Conservation (phyloP, 2,797 vertebrate genomes). For the Poeciliopsis infans region DNA sequence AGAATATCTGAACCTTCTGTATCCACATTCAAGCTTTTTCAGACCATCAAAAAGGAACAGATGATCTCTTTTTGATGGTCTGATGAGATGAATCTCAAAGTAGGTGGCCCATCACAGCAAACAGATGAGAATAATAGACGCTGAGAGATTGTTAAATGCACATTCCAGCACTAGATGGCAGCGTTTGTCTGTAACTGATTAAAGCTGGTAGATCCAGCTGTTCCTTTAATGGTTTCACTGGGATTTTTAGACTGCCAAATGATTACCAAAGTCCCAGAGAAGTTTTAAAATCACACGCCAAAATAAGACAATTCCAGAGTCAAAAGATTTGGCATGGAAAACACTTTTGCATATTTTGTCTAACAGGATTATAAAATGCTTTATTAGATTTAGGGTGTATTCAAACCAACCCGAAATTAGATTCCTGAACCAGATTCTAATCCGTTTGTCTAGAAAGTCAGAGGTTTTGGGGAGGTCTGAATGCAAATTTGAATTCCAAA, state of each 20-base stretch:
- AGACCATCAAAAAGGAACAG: conserved; percentile 31
- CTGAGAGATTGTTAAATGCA: background rate
- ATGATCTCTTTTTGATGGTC: conserved; percentile 37
- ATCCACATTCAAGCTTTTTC: conserved; percentile 28
- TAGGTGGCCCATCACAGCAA: conserved; percentile 66
- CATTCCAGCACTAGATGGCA: conserved; percentile 74
- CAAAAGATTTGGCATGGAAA: conserved; percentile 23
- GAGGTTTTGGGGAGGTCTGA: too few relatives aligned
- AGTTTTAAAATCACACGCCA: conserved; percentile 23
- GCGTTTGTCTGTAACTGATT: conserved; percentile 45
- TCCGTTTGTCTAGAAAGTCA: too few relatives aligned
- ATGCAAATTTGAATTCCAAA: too few relatives aligned
- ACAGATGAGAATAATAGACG: conserved; percentile 54
- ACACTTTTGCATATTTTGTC: conserved; percentile 8
- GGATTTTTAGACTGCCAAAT: conserved; percentile 36
- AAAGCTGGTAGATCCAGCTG: conserved; percentile 15
- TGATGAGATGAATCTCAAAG: conserved; percentile 40
- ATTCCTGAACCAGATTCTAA: too few relatives aligned
- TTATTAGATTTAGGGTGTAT: conserved; percentile 8
- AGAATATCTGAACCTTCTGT: conserved; percentile 48
- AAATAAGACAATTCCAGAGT: conserved; percentile 19
- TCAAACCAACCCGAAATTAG: too few relatives aligned
- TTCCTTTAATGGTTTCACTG: conserved; percentile 28
- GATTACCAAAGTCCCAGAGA: conserved; percentile 27
- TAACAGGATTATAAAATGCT: conserved; percentile 14